Percentiles rank a stretch among this genome's conserved stretches.
Evolutionary conservation across 1,140 invertebrate species (phyloP).

Genomic region (Drosophila mojavensis): DNA sequence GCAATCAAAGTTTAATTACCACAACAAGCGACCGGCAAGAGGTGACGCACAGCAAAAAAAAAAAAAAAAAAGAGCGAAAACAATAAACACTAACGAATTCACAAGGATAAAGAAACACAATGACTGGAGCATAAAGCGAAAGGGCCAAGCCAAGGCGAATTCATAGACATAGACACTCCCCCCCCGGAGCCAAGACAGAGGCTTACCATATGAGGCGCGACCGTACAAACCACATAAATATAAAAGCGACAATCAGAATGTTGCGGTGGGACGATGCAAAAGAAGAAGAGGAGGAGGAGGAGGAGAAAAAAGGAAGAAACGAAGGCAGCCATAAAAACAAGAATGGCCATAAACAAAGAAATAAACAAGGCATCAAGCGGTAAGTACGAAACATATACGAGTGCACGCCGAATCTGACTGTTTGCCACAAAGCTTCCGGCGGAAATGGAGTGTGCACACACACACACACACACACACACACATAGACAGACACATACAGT

Average conservation of each 20-base stretch:
- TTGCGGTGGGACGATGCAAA: slow-evolving; percentile 33
- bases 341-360: slow-evolving; percentile 75
- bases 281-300: slow-evolving; percentile 11
- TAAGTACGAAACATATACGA: slow-evolving; percentile 62
- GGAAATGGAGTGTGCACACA: slow-evolving; percentile 64
- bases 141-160: slow-evolving; percentile 19
- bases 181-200: not conserved
- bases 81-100: slow-evolving; percentile 44
- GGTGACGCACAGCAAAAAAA: slow-evolving; percentile 42
- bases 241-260: slow-evolving; percentile 75
- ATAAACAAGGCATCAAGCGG: slow-evolving; percentile 72
- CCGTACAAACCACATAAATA: slow-evolving; percentile 63
- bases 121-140: slow-evolving; percentile 42
- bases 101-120: slow-evolving; percentile 32
- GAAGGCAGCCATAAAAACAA: slow-evolving; percentile 50
- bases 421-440: slow-evolving; percentile 65
- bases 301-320: not conserved
- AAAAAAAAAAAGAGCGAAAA: slow-evolving; percentile 20
- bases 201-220: slow-evolving; percentile 67
- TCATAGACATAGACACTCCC: slow-evolving; percentile 26
- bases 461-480: slow-evolving; percentile 15
- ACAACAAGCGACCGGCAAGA: slow-evolving; percentile 65
- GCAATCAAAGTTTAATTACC: slow-evolving; percentile 81
- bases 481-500: not conserved
- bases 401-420: slow-evolving; percentile 47